A percentile compares a stretch with the other conserved stretches of the same genome.
Conservation (phyloP, 1,140 invertebrate genomes). For the Mizuhopecten yessoensis region DNA sequence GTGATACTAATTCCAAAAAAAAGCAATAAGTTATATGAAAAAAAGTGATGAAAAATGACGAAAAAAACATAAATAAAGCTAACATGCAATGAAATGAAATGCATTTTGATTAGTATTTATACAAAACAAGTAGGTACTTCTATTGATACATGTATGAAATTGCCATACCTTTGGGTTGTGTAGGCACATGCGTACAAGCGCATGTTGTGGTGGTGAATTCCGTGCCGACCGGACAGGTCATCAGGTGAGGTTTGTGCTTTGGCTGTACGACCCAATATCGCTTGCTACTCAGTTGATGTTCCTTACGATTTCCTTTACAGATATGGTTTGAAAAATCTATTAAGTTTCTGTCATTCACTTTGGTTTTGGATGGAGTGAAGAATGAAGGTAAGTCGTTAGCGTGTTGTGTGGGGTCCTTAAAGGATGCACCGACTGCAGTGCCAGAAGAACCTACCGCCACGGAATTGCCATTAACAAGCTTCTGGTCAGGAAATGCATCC, state of each 20-base stretch:
- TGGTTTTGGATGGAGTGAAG: not conserved
- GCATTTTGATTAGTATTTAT: no score
- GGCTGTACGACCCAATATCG: not conserved
- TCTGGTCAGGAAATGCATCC: not conserved
- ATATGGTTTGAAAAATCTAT: not conserved
- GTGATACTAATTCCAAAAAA: no score
- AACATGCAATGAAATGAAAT: no score
- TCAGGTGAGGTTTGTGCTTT: not conserved
- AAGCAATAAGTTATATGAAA: no score
- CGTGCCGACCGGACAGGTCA: not conserved
- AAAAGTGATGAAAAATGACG: no score
- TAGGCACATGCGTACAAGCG: not conserved
- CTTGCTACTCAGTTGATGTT: not conserved
- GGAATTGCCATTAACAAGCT: not conserved
- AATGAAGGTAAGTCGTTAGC: not conserved
- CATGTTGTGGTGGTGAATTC: not conserved
- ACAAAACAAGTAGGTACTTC: no score
- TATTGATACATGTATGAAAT: no score
- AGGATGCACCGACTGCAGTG: not conserved
- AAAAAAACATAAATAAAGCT: no score
- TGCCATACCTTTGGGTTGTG: no score
- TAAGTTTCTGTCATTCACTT: not conserved
- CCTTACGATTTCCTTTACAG: not conserved
- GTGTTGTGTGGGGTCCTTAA: not conserved
- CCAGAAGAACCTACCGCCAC: not conserved